Conservation (phyloP, 1,140 invertebrate species). For the Cotesia typhae region DNA sequence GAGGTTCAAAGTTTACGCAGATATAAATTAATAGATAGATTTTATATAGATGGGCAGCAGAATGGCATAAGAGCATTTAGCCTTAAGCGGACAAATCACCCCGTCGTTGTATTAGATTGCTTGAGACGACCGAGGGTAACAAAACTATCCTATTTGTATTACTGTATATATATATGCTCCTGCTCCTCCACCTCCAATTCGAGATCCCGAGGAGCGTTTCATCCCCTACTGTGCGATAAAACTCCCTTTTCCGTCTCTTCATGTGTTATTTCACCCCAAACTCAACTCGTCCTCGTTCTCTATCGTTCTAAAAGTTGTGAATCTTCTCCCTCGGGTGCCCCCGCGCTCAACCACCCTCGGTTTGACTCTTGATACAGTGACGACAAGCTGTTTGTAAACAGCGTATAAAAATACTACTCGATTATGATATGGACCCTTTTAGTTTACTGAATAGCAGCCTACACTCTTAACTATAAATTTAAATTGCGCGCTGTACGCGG, state of each 20-base stretch:
- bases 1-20: too few species aligned
- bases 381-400: constrained; percentile 40
- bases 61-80: constrained; percentile 17
- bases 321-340: not conserved
- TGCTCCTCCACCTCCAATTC: constrained; percentile 28
- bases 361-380: constrained; percentile 28
- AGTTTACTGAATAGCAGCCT: constrained; percentile 5
- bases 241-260: not conserved
- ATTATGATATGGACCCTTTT: constrained; percentile 33
- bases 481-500: too few species aligned
- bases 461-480: constrained; percentile 21
- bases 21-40: constrained; percentile 46
- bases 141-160: constrained; percentile 11
- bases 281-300: not conserved
- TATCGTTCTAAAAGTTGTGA: not conserved
- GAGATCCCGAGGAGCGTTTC: constrained; percentile 14
- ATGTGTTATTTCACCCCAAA: not conserved
- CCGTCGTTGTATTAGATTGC: not conserved
- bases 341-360: constrained; percentile 5
- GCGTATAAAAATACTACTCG: constrained; percentile 41
- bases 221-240: not conserved
- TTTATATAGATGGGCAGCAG: not conserved
- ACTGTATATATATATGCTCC: not conserved
- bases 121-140: not conserved
- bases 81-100: constrained; percentile 12